Evolutionary conservation across 1,140 invertebrate genomes (phyloP).

Genomic region (Trichonephila inaurata): DNA sequence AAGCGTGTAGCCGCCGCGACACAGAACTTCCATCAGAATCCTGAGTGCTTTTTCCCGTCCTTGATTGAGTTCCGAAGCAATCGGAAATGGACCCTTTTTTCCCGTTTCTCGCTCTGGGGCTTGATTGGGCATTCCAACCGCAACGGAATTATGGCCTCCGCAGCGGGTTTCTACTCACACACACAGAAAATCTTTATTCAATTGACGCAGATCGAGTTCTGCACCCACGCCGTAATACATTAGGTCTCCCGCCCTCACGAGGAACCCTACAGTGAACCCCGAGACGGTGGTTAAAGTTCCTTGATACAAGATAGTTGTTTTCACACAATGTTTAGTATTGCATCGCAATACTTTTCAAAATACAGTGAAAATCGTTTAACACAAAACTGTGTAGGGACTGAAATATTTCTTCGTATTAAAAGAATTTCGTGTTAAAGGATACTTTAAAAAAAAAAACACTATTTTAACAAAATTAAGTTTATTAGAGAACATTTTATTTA

Average conservation of each 20-base stretch:
- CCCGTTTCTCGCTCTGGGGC: background rate
- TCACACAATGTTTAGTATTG: no score
- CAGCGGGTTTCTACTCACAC: conserved; percentile 16
- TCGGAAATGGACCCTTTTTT: conserved; percentile 59
- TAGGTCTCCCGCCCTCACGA: background rate
- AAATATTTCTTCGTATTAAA: no score
- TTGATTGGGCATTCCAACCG: conserved; percentile 48
- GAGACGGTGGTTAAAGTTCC: no score
- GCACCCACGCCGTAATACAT: background rate
- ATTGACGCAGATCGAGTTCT: conserved; percentile 8
- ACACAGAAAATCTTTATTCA: conserved; percentile 40
- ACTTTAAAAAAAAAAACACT: no score
- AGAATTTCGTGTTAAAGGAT: no score
- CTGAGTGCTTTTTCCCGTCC: conserved; percentile 58
- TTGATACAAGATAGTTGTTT: no score
- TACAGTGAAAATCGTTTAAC: no score
- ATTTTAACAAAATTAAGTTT: no score
- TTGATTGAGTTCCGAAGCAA: conserved; percentile 66
- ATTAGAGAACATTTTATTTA: no score
- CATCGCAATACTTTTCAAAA: no score
- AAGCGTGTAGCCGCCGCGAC: conserved; percentile 54
- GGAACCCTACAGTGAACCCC: no score
- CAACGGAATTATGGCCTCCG: conserved; percentile 60
- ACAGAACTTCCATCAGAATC: conserved; percentile 69
- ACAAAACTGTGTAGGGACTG: no score